phyloP scores from a whole-genome alignment of 2,888 invertebrate species.

The Drosophila tanythrix region DNA sequence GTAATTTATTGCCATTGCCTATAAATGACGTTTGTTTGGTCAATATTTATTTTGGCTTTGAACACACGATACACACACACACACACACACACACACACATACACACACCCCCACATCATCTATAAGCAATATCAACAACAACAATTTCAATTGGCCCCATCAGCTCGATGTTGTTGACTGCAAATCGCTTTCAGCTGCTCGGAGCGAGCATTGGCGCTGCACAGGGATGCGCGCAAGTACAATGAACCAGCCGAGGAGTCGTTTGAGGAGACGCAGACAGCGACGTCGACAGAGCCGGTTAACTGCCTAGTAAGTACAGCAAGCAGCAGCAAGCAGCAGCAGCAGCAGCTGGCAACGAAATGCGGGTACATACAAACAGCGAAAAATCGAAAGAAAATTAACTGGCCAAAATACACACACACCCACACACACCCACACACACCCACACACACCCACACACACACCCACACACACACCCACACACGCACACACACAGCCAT shows the following conservation, averaged over 20 bases:
- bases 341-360: conserved; percentile 13
- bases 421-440: neutral
- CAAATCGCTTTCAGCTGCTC: conserved; percentile 55
- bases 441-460: neutral
- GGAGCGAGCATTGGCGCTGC: conserved; percentile 21
- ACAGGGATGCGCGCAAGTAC: conserved; percentile 54
- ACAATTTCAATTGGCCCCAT: conserved; percentile 43
- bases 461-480: neutral
- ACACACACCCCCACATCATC: conserved; percentile 13
- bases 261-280: conserved; percentile 3
- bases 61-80: conserved; percentile 20
- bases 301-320: conserved; percentile 31
- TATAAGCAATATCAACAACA: conserved; percentile 9
- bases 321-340: conserved; percentile 7
- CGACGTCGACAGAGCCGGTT: conserved; percentile 33
- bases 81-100: conserved; percentile 5
- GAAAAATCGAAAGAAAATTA: conserved; percentile 72
- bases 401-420: conserved; percentile 29
- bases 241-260: conserved; percentile 45
- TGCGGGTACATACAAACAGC: conserved; percentile 39
- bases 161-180: conserved; percentile 51
- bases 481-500: neutral
- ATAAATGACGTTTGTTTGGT: conserved; percentile 68
- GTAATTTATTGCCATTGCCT: conserved; percentile 46
- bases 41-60: conserved; percentile 67